These are phyloP conservation scores for Monopis laevigella DNA, from an alignment of 2,888 invertebrate genomes.

Conservation along the genomic window DNA sequence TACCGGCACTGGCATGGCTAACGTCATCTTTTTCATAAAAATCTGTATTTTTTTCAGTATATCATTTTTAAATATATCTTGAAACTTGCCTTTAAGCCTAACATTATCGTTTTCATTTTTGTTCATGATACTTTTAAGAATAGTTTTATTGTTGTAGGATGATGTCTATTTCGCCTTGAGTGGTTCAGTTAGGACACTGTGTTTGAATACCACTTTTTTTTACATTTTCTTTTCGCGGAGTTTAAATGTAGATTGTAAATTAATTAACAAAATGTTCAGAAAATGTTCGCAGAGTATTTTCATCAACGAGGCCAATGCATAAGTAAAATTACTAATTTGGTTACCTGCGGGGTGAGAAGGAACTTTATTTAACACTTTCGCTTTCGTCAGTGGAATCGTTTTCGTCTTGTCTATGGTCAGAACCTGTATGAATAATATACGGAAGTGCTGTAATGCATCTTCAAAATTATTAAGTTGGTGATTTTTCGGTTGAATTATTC, in stretches of 20 bases:
- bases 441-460: too few relatives aligned
- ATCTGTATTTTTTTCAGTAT: neutral
- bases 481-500: too few relatives aligned
- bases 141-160: slow-evolving; percentile 1
- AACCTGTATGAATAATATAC: too few relatives aligned
- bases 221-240: slow-evolving; percentile 3
- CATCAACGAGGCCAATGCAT: neutral
- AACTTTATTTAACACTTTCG: too few relatives aligned
- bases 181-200: slow-evolving; percentile 2
- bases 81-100: neutral
- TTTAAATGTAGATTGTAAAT: slow-evolving; percentile 2
- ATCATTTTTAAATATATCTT: slow-evolving; percentile 4
- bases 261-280: neutral
- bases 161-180: slow-evolving; percentile 4
- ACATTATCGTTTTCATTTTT: slow-evolving; percentile 6
- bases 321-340: neutral
- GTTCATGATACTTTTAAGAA: neutral
- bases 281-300: neutral
- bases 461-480: too few relatives aligned
- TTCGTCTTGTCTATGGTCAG: too few relatives aligned
- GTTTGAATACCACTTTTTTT: slow-evolving; percentile 5
- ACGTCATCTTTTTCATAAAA: slow-evolving; percentile 9
- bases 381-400: too few relatives aligned
- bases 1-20: slow-evolving; percentile 3
- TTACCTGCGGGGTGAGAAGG: too few relatives aligned